phyloP scores from a whole-genome alignment of 2,113 vertebrate species.

The Boulengeromyrus knoepffleri region DNA sequence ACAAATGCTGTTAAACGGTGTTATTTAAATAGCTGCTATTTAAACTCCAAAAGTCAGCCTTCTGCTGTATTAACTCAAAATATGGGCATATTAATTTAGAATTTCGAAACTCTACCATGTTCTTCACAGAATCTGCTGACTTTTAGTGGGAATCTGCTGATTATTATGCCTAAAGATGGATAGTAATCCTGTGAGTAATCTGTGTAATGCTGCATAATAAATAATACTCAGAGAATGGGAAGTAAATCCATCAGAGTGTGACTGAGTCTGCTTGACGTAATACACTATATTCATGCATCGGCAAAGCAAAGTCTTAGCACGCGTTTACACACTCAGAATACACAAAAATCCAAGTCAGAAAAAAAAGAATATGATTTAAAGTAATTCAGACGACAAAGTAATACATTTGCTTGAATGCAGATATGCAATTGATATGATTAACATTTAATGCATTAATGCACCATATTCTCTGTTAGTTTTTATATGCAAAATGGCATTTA shows the following conservation, averaged over 20 bases:
- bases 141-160: neutral
- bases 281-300: neutral
- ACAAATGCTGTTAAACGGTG: neutral
- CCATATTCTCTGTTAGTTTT: neutral
- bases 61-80: neutral
- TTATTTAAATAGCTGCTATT: neutral
- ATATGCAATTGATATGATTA: neutral
- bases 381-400: neutral
- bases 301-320: neutral
- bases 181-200: neutral
- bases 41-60: neutral
- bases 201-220: neutral
- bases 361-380: neutral
- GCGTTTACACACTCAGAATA: neutral
- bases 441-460: neutral
- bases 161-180: neutral
- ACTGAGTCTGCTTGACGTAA: neutral
- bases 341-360: neutral
- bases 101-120: neutral
- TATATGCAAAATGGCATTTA: neutral
- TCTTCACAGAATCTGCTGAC: neutral
- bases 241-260: neutral
- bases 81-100: neutral
- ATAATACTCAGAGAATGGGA: neutral
- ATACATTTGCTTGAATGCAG: neutral